A percentile compares a stretch with the other conserved stretches of the same genome.
phyloP scores from a whole-genome alignment of 2,888 invertebrate genomes.

The Protula sp. region DNA sequence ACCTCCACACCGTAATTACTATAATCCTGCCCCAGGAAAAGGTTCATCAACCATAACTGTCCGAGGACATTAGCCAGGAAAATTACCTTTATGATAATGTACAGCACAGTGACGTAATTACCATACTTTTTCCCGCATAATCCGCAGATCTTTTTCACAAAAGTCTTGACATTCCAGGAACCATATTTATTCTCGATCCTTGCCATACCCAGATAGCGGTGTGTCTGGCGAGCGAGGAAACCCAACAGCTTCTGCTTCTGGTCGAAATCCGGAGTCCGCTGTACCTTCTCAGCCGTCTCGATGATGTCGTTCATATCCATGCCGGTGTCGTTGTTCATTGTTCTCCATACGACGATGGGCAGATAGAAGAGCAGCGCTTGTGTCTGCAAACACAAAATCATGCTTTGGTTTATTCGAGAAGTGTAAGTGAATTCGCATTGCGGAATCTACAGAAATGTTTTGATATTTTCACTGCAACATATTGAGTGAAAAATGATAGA shows the following conservation, averaged over 20 bases:
- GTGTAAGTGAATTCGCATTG: no score
- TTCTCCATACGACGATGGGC: constrained; percentile 56
- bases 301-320: constrained; percentile 54
- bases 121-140: constrained; percentile 51
- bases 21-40: constrained; percentile 54
- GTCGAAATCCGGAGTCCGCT: constrained; percentile 52
- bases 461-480: no score
- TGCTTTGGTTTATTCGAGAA: no score
- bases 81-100: constrained; percentile 54
- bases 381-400: constrained; percentile 52
- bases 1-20: constrained; percentile 55
- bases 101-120: constrained; percentile 55
- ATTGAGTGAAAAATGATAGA: no score
- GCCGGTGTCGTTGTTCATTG: constrained; percentile 30
- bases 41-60: constrained; percentile 56
- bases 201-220: constrained; percentile 22
- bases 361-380: constrained; percentile 57
- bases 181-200: no score
- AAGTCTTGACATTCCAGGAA: no score
- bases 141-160: constrained; percentile 19
- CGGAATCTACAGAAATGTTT: no score
- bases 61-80: constrained; percentile 54
- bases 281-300: constrained; percentile 34
- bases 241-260: constrained; percentile 53
- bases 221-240: constrained; percentile 54